A percentile compares a stretch with the other conserved stretches of the same genome.
phyloP scores from a whole-genome alignment of 1,140 invertebrate species.

The Copidosoma floridanum region DNA sequence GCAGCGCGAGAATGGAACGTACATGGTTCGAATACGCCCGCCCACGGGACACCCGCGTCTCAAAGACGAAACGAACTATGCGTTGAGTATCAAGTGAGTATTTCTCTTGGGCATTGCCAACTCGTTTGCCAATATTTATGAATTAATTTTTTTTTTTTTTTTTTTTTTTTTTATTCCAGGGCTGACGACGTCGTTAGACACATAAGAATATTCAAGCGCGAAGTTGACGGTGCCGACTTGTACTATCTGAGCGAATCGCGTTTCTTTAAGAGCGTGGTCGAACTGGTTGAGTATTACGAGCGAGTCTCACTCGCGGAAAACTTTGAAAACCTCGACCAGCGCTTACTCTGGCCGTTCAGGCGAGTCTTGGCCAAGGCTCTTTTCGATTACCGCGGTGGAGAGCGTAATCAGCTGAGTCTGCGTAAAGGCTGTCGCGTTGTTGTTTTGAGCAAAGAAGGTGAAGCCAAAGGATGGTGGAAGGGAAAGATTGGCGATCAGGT shows the following conservation, averaged over 20 bases:
- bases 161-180: conserved; percentile 58
- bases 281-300: conserved; percentile 88
- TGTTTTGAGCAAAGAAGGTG: conserved; percentile 73
- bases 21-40: conserved; percentile 80
- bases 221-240: conserved; percentile 59
- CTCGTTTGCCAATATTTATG: not conserved
- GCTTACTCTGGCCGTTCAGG: conserved; percentile 72
- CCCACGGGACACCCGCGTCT: conserved; percentile 53
- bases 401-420: conserved; percentile 75
- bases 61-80: conserved; percentile 72
- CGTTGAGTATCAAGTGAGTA: conserved; percentile 84
- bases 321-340: conserved; percentile 80
- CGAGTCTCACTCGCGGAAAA: conserved; percentile 84
- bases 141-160: conserved; percentile 44
- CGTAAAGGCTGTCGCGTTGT: conserved; percentile 76
- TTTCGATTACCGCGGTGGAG: conserved; percentile 71
- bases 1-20: conserved; percentile 80
- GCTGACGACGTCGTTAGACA: conserved; percentile 84
- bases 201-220: conserved; percentile 80
- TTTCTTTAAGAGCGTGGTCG: conserved; percentile 85
- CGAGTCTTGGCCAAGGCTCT: conserved; percentile 73
- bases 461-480: conserved; percentile 81
- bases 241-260: conserved; percentile 85
- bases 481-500: conserved; percentile 67
- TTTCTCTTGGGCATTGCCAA: no score